Percentiles rank a stretch among this genome's conserved stretches.
Conservation (phyloP, 2,888 invertebrate genomes). For the Anaspis maculata region DNA sequence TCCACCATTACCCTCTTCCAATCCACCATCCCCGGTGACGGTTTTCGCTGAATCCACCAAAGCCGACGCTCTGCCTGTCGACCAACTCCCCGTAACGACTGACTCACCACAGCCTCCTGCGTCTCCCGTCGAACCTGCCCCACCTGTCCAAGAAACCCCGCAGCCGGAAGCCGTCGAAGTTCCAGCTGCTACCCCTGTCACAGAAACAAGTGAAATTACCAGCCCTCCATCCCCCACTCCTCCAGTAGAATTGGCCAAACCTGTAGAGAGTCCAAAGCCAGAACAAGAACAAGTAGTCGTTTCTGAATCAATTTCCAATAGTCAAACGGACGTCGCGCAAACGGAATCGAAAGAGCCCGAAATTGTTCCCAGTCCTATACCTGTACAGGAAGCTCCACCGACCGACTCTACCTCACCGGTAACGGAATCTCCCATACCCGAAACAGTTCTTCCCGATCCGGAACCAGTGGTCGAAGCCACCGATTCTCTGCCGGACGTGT, state of each 20-base stretch:
- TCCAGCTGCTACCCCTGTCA: background rate
- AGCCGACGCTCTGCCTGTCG: too few relatives aligned
- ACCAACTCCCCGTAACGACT: too few relatives aligned
- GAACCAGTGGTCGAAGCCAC: constrained; percentile 22
- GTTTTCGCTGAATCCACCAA: constrained; percentile 64
- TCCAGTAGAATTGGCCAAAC: background rate
- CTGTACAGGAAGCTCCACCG: background rate
- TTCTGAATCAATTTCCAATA: too few relatives aligned
- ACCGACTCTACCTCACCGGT: constrained; percentile 6
- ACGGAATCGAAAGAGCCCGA: background rate
- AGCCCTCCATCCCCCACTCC: background rate
- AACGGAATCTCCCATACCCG: too few relatives aligned
- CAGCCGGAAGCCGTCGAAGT: background rate
- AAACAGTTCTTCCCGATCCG: too few relatives aligned
- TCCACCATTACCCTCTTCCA: constrained; percentile 65
- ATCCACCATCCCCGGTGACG: constrained; percentile 67
- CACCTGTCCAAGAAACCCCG: background rate
- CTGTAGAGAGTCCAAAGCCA: too few relatives aligned
- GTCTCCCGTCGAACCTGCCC: constrained; percentile 2
- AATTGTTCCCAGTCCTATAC: background rate
- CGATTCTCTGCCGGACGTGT: constrained; percentile 40
- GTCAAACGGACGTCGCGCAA: background rate
- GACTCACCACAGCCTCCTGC: background rate
- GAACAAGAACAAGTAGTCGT: too few relatives aligned
- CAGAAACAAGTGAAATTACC: background rate